Conservation (phyloP, 2,113 vertebrate genomes). For the Triplophysa siluroides region DNA sequence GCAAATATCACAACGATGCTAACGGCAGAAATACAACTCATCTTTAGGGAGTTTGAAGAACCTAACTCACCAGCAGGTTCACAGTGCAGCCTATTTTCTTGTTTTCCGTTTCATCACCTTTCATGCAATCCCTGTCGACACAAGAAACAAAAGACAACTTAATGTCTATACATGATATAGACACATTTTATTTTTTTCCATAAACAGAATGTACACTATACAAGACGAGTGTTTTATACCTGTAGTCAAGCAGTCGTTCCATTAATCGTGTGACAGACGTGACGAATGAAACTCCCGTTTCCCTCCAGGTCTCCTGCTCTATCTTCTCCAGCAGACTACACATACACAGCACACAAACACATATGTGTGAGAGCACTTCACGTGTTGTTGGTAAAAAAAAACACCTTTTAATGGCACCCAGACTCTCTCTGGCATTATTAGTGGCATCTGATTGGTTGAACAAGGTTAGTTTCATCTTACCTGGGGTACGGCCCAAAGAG, state of each 20-base stretch:
- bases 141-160: not conserved
- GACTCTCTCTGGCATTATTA: not conserved
- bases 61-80: conserved; percentile 87
- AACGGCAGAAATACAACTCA: not conserved
- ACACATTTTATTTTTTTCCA: no score
- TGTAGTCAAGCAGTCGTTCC: conserved; percentile 96
- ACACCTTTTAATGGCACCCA: not conserved
- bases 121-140: conserved; percentile 91
- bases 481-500: conserved; percentile 99
- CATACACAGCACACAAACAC: not conserved
- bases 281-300: conserved; percentile 94
- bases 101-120: conserved; percentile 96
- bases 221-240: conserved; percentile 66
- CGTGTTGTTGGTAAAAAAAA: not conserved
- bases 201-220: no score
- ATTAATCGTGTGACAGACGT: conserved; percentile 95
- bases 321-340: conserved; percentile 94
- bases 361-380: not conserved
- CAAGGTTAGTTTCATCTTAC: conserved; percentile 75
- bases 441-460: conserved; percentile 41
- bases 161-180: no score
- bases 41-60: not conserved
- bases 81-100: conserved; percentile 98
- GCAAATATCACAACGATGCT: not conserved
- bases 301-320: conserved; percentile 97